Conservation (phyloP, 2,888 invertebrate species). For the Onthophagus sagittarius region DNA sequence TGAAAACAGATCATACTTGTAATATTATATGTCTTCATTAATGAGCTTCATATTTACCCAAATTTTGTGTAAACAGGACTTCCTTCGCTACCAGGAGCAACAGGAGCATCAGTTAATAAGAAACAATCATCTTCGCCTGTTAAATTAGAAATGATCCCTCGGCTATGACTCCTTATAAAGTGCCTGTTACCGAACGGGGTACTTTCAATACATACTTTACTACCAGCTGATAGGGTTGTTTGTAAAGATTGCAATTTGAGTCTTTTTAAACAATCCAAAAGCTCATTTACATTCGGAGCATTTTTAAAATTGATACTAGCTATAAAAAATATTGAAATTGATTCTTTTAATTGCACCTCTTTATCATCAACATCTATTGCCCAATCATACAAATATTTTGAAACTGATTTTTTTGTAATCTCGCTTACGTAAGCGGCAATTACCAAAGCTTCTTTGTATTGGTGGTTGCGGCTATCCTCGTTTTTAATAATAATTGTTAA, state of each 20-base stretch:
- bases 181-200: conserved; percentile 51
- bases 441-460: conserved; percentile 6
- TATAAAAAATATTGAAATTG: conserved; percentile 16
- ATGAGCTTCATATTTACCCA: conserved; percentile 5
- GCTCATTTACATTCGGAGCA: background rate
- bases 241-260: background rate
- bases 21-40: no score
- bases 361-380: conserved; percentile 16
- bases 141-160: conserved; percentile 57
- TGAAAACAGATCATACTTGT: background rate
- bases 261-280: conserved; percentile 3
- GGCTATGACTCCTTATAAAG: conserved; percentile 56
- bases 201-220: conserved; percentile 31
- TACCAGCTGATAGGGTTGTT: conserved; percentile 19
- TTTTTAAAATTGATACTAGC: conserved; percentile 1
- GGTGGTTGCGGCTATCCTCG: conserved; percentile 1
- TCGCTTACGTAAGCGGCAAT: conserved; percentile 16
- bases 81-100: conserved; percentile 59
- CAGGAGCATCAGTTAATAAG: conserved; percentile 57
- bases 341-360: conserved; percentile 15
- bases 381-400: conserved; percentile 18
- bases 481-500: conserved; percentile 16
- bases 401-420: background rate
- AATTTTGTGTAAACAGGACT: conserved; percentile 52
- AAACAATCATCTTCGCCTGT: conserved; percentile 53